A percentile compares a stretch with the other conserved stretches of the same genome.
Evolutionary conservation across 2,888 invertebrate species (phyloP).

Genomic region (Rhodophaea formosa): DNA sequence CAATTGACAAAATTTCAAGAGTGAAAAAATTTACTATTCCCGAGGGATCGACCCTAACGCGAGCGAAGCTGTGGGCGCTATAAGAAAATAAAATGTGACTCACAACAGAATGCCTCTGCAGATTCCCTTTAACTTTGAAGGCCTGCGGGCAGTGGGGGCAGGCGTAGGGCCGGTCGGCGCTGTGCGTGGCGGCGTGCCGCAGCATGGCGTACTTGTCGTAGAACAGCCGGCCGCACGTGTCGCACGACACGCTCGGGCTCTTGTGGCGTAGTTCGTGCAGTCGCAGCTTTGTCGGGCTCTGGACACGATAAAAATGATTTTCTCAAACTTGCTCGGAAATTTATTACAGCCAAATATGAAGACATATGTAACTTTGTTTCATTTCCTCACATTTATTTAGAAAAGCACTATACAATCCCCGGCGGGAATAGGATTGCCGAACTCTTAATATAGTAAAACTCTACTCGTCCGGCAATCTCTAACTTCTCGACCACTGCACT

Average conservation of each 20-base stretch:
- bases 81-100: neutral
- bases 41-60: no score
- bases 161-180: constrained; percentile 21
- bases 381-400: no score
- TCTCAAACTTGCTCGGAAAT: no score
- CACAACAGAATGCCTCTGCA: constrained; percentile 4
- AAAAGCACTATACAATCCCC: no score
- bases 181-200: constrained; percentile 25
- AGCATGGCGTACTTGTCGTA: constrained; percentile 26
- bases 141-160: constrained; percentile 22
- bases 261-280: constrained; percentile 27
- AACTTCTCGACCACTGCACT: no score
- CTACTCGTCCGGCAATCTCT: no score
- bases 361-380: no score
- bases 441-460: no score
- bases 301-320: neutral
- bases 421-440: no score
- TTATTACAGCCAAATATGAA: no score
- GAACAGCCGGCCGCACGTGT: constrained; percentile 24
- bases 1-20: no score
- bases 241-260: constrained; percentile 20
- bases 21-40: no score
- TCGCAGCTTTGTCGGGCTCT: constrained; percentile 24
- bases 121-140: constrained; percentile 24
- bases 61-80: neutral